Percentiles rank a stretch among this genome's conserved stretches.
phyloP scores from a whole-genome alignment of 2,888 invertebrate species.

The Drosophila glabriapex region DNA sequence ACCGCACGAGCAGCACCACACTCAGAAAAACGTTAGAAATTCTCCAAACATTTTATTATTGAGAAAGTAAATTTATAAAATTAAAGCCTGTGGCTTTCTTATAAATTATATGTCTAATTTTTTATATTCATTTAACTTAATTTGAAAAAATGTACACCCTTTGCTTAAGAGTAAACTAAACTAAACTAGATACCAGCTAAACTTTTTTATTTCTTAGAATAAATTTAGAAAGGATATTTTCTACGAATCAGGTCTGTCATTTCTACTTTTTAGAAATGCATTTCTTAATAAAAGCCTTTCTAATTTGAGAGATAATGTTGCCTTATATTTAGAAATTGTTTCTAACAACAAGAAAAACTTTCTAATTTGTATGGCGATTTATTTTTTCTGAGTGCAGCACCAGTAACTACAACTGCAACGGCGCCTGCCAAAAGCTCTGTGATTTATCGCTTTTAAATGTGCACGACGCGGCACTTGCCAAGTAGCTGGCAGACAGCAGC shows the following conservation, averaged over 20 bases:
- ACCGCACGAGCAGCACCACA: conserved; percentile 1
- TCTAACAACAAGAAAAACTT: neutral
- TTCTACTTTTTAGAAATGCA: neutral
- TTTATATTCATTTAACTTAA: neutral
- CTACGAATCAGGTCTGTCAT: rapidly evolving
- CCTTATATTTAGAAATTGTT: neutral
- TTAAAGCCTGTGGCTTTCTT: neutral
- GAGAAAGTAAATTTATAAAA: neutral
- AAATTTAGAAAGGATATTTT: neutral
- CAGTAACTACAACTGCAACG: conserved; percentile 1
- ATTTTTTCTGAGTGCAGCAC: neutral
- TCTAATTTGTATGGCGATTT: neutral
- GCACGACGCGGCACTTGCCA: conserved; percentile 62
- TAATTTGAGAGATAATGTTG: neutral
- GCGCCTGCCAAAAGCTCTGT: conserved; percentile 73
- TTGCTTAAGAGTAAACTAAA: neutral
- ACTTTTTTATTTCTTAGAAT: neutral
- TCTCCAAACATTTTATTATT: neutral
- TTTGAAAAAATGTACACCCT: neutral
- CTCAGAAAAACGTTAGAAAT: neutral
- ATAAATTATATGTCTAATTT: neutral
- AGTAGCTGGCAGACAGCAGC: conserved; percentile 22
- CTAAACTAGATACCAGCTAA: neutral
- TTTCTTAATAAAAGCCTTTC: neutral
- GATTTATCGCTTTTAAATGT: conserved; percentile 78